phyloP scores from a whole-genome alignment of 1,140 invertebrate species.

The Diprion similis region DNA sequence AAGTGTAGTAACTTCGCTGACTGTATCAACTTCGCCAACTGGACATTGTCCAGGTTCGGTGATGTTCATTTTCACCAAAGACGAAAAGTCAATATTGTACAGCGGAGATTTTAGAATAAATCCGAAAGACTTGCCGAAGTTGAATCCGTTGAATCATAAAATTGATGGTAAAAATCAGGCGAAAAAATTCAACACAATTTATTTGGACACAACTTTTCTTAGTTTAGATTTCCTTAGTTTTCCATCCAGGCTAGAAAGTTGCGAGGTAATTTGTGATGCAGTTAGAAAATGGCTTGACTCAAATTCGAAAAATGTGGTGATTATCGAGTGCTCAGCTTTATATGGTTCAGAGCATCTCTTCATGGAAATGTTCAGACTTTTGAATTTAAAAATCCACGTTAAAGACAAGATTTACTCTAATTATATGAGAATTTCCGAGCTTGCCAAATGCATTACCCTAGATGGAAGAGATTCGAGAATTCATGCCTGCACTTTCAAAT shows the following conservation, averaged over 20 bases:
- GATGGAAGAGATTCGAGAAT: conserved; percentile 49
- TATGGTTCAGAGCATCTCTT: conserved; percentile 70
- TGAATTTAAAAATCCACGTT: conserved; percentile 66
- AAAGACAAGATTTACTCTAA: conserved; percentile 40
- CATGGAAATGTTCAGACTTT: conserved; percentile 60
- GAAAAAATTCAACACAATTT: conserved; percentile 67
- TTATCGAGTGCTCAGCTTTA: conserved; percentile 61
- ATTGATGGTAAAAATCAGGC: conserved; percentile 43
- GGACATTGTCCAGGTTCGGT: conserved; percentile 77
- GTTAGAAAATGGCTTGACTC: conserved; percentile 64
- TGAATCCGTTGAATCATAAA: conserved; percentile 62
- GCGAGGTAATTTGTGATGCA: conserved; percentile 57
- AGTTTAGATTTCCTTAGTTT: conserved; percentile 59
- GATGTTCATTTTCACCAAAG: conserved; percentile 74
- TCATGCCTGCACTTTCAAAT: conserved; percentile 55
- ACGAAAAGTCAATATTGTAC: conserved; percentile 64
- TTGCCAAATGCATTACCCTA: conserved; percentile 55
- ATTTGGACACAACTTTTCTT: conserved; percentile 78
- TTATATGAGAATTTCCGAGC: conserved; percentile 54
- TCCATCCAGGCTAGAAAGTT: conserved; percentile 66
- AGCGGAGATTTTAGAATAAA: conserved; percentile 76
- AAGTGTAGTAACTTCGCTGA: conserved; percentile 47
- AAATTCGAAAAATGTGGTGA: conserved; percentile 58
- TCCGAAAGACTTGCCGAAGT: conserved; percentile 61
- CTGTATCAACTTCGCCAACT: conserved; percentile 69